Base-by-base conservation (phyloP, 2,888 invertebrate genomes). In the Chrysotoxum bicinctum region DNA sequence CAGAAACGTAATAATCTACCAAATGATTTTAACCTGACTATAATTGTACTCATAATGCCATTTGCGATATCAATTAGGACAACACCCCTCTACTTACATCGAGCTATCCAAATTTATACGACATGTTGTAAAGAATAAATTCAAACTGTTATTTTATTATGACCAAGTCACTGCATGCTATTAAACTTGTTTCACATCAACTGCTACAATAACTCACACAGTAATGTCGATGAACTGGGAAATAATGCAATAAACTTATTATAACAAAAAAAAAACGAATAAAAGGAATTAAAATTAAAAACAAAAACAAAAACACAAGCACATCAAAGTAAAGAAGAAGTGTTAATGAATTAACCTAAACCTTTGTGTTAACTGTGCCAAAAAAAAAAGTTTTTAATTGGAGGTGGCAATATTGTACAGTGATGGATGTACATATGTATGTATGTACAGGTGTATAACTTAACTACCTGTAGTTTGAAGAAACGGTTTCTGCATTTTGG, bases 151-250 rank as follows among this genome's bases (percentile, higher is more conserved):
- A 79, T 84, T 26, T 62, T 84, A 79, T 84, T 66, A 79, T 45
- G 79, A 60, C 56, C 70, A 79, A 77, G 68, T 69, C 74, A 58
- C 50, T 70, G 14, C 64, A 79, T 58, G 79, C 79, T 75, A 75
- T 84, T 84, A 84, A 84, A 84, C 84, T 70, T 79, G 84, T 84
- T 79, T 72, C 75, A 79, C 75, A 79, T 84, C 79, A 79, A 70
- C 66, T 75, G 79, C 75, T 66, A 68, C 54, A 84, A 75, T 84
- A 75, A 74, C 84, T 84, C 79, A 84, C 84, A 58, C 75, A 14
- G n/a, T 37, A 79, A 79, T 72, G 84, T 84, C 84, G 79, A 84
- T 84, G 84, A 84, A 84, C 84, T 84, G 84, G 79, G 75, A 84
- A 79, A 84, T 84, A 70, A 79, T 74, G 64, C 62, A 83, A 70